Base-by-base conservation (phyloP, 2,888 invertebrate genomes). In the Coelopa pilipes region DNA sequence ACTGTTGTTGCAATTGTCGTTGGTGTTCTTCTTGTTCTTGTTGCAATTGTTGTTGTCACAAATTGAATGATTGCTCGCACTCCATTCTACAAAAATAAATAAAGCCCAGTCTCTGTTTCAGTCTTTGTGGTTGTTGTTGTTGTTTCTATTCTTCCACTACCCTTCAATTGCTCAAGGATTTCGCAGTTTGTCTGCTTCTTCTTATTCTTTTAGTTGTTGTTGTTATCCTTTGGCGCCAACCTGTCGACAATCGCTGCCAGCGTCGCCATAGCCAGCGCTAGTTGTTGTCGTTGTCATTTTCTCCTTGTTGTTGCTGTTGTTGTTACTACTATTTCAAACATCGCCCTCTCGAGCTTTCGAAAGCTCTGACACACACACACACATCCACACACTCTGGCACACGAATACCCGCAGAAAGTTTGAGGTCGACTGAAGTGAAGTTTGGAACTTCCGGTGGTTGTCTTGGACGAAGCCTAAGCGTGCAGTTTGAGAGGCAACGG, bases 181-280 rank as follows among this genome's bases (percentile, higher is more conserved):
- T 53, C 17, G 9, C 12, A n/a, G 21, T 57, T 57, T 21, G 17
- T n/a, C 57, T n/a, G 15, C 13, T 15, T 17, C 57, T 57, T 57
- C 57, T 57, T 57, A n/a, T 57, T 34, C 7, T 34, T 34, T 13
- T 17, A 59, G 45, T 69, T 59, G 60, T 70, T 62, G 62, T 63
- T 50, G 34, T 50, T 50, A 63, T 63, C 21, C 73, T 47, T 55
- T 65, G 73, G 75, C 75, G 75, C 73, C 73, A 73, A 60, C 19
- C 50, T 47, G 71, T 17, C 73, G 75, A 12, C 24, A 19, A 55
- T 67, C 15, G 24, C 53, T 49, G 15, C 55, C 67, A 45, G 45
- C 62, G 46, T 69, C 50, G n/a, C 19, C 17, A 15, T 11, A 57
- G 69, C 45, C 12, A 34, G 34, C 69, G 69, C 45, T n/a, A 34